phyloP scores from a whole-genome alignment of 2,113 vertebrate species.

The Catharus bicknelli region DNA sequence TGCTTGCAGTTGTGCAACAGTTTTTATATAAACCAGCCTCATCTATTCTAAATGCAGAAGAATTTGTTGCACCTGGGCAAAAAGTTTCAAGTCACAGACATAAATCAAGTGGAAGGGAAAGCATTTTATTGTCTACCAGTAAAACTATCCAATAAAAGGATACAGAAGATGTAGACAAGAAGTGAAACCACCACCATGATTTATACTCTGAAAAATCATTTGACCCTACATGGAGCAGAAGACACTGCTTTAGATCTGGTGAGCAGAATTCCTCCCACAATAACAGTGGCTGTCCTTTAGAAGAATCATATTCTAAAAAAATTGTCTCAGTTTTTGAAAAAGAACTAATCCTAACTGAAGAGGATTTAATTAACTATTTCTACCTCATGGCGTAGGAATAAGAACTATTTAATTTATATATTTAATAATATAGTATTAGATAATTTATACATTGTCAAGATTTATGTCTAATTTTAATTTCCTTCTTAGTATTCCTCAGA shows the following conservation, averaged over 20 bases:
- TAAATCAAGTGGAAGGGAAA: conserved; percentile 27
- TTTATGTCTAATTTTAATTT: neutral
- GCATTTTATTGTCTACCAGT: neutral
- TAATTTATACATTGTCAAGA: neutral
- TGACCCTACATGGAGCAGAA: neutral
- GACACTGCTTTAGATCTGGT: neutral
- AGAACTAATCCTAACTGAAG: neutral
- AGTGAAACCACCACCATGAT: neutral
- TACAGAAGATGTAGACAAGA: neutral
- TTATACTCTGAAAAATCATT: neutral
- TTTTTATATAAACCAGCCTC: conserved; percentile 37
- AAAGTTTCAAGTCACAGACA: conserved; percentile 8
- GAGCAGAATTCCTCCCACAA: neutral
- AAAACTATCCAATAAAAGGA: neutral
- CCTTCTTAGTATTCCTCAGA: neutral
- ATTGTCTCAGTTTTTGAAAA: neutral
- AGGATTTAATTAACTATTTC: neutral
- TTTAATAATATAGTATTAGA: no score
- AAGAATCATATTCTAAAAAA: neutral
- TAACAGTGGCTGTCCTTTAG: neutral
- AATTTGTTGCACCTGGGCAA: neutral
- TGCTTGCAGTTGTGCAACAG: neutral
- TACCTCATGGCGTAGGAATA: neutral
- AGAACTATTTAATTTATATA: neutral
- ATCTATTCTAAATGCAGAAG: conserved; percentile 37